phyloP scores from a whole-genome alignment of 2,888 invertebrate species.

The Drosophila paramelanica region DNA sequence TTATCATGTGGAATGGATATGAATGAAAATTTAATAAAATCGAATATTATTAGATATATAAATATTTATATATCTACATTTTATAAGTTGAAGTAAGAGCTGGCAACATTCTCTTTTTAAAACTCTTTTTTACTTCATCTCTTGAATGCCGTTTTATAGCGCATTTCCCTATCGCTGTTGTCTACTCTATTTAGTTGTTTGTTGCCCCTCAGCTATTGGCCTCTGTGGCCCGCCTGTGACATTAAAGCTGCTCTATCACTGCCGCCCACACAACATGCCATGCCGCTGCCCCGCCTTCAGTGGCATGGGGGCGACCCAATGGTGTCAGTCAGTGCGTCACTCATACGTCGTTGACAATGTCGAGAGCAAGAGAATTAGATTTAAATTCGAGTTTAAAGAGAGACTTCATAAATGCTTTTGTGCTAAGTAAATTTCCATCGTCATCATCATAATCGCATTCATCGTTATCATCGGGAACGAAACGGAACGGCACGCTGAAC shows the following conservation, averaged over 20 bases:
- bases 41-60: too few relatives aligned
- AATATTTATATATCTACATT: too few relatives aligned
- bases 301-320: not conserved
- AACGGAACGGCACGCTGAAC: slow-evolving; percentile 18
- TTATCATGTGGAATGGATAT: not conserved
- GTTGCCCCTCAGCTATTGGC: slow-evolving; percentile 32
- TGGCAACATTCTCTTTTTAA: too few relatives aligned
- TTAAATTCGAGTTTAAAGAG: slow-evolving; percentile 64
- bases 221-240: slow-evolving; percentile 43
- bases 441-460: slow-evolving; percentile 40
- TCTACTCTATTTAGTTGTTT: not conserved
- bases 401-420: slow-evolving; percentile 57
- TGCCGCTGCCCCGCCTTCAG: not conserved
- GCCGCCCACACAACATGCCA: slow-evolving; percentile 28
- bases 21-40: too few relatives aligned
- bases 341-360: slow-evolving; percentile 68
- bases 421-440: slow-evolving; percentile 52
- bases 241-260: slow-evolving; percentile 60
- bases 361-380: slow-evolving; percentile 73
- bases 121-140: too few relatives aligned
- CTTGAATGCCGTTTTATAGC: slow-evolving; percentile 2
- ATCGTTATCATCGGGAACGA: slow-evolving; percentile 22
- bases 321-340: slow-evolving; percentile 67
- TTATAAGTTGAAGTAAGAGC: too few relatives aligned
- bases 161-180: slow-evolving; percentile 6